phyloP scores from a whole-genome alignment of 2,888 invertebrate species.

The Tuta absoluta region DNA sequence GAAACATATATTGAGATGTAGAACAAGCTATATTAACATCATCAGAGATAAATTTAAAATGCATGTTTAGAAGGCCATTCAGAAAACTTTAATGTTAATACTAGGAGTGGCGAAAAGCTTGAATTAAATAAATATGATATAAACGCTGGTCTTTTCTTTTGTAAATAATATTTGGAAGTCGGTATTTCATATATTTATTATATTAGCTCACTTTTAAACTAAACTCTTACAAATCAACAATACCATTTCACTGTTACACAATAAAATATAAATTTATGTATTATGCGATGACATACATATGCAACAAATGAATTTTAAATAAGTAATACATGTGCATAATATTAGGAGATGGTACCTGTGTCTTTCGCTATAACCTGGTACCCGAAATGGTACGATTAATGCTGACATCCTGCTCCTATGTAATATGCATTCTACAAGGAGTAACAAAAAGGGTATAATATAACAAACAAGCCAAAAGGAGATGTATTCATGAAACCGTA shows the following conservation, averaged over 20 bases:
- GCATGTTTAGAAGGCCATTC: not conserved
- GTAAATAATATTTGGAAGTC: not conserved
- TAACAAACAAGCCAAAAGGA: too few relatives aligned
- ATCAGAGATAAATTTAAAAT: not conserved
- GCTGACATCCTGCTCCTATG: too few relatives aligned
- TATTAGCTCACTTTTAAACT: slow-evolving; percentile 43
- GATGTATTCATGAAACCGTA: too few relatives aligned
- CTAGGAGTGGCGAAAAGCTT: not conserved
- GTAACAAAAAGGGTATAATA: too few relatives aligned
- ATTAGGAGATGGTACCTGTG: not conserved
- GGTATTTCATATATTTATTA: slow-evolving; percentile 34
- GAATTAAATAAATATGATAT: not conserved
- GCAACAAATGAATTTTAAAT: not conserved
- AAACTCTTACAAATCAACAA: slow-evolving; percentile 50
- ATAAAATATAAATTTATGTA: slow-evolving; percentile 23
- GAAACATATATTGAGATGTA: not conserved
- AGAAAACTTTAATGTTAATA: not conserved
- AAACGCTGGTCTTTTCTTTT: not conserved
- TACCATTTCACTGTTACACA: slow-evolving; percentile 24
- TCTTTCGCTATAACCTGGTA: too few relatives aligned
- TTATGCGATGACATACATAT: slow-evolving; percentile 27
- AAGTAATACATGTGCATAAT: too few relatives aligned
- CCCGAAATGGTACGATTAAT: too few relatives aligned
- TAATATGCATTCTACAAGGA: too few relatives aligned
- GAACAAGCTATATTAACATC: not conserved